Conservation (phyloP, 2,797 vertebrate species). For the Emys orbicularis region DNA sequence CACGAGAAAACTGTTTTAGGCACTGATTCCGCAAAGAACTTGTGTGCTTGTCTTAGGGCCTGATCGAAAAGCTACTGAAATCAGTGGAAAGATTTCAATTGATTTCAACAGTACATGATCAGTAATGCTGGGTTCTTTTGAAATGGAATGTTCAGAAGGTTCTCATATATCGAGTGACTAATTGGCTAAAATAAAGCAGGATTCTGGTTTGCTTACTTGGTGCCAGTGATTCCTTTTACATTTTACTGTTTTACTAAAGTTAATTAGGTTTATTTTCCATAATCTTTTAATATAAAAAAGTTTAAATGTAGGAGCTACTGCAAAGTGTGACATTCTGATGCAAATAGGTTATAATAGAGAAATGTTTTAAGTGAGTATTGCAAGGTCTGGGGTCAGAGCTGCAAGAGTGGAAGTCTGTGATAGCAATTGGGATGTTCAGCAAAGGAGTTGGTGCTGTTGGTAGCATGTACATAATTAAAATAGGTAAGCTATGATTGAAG, state of each 20-base stretch:
- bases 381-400: not conserved
- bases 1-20: not conserved
- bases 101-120: not conserved
- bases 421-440: not conserved
- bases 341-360: not conserved
- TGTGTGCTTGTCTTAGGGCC: not conserved
- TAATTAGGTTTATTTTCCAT: not conserved
- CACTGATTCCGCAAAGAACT: not conserved
- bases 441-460: not conserved
- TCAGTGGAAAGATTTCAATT: not conserved
- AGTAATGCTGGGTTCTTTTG: not conserved
- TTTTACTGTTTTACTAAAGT: not conserved
- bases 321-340: not conserved
- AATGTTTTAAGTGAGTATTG: rapidly evolving
- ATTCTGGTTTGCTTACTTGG: not conserved
- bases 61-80: not conserved
- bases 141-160: rapidly evolving
- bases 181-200: not conserved
- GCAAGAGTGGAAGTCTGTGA: not conserved
- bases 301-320: not conserved
- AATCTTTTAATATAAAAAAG: not conserved
- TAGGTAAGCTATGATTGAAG: not conserved
- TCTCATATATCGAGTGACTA: rapidly evolving
- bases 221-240: not conserved
- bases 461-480: rapidly evolving